Evolutionary conservation across 2,113 vertebrate species (phyloP).

Genomic region (Halichoerus grypus): DNA sequence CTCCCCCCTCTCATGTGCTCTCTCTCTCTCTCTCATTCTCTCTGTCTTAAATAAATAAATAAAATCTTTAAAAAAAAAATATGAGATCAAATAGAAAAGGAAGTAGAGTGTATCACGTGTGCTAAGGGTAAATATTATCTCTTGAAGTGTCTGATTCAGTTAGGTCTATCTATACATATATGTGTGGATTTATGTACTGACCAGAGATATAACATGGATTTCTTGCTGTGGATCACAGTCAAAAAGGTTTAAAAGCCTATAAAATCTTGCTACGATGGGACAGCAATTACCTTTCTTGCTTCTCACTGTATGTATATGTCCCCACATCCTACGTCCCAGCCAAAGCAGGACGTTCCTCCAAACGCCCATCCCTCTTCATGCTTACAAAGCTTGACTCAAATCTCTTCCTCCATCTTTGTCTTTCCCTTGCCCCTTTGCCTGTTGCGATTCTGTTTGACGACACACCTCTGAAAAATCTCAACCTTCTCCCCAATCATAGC

Average conservation of each 20-base stretch:
- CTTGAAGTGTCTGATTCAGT: neutral
- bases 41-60: no score
- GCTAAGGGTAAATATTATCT: neutral
- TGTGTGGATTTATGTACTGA: neutral
- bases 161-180: neutral
- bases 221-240: neutral
- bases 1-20: no score
- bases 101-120: neutral
- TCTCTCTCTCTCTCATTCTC: no score
- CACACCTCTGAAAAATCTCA: neutral
- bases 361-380: neutral
- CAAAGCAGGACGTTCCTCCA: neutral
- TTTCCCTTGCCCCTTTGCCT: neutral
- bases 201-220: no score
- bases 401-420: neutral
- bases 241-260: neutral
- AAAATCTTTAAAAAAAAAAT: no score
- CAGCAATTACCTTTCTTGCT: neutral
- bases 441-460: neutral
- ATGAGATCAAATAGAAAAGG: neutral
- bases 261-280: neutral
- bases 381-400: neutral
- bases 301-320: accelerated
- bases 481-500: neutral
- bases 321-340: neutral